These are phyloP conservation scores for Chloropsis hardwickii DNA, from an alignment of 2,113 vertebrate species.

Conservation along the genomic window DNA sequence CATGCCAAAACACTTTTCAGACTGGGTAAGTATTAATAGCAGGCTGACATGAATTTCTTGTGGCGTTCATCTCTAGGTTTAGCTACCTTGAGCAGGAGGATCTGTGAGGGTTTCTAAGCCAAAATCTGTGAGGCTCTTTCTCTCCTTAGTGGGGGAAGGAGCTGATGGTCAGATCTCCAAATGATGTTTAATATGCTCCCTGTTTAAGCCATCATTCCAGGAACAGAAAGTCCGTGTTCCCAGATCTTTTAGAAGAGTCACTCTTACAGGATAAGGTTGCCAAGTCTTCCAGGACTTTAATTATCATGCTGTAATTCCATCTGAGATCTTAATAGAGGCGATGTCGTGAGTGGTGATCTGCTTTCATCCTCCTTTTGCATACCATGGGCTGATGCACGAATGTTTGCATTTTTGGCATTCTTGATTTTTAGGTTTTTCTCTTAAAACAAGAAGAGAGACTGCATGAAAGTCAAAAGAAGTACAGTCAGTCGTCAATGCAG, in stretches of 20 bases:
- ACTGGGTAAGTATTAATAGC: background rate
- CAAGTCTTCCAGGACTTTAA: background rate
- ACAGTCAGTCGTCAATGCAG: background rate
- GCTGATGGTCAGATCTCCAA: background rate
- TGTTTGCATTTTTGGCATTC: background rate
- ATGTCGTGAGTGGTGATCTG: background rate
- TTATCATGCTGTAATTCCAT: slow-evolving; percentile 9
- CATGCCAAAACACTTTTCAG: background rate
- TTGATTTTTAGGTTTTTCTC: slow-evolving; percentile 16
- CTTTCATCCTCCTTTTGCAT: background rate
- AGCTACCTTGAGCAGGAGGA: background rate
- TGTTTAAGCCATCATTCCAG: background rate
- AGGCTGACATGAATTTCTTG: background rate
- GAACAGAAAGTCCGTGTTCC: background rate
- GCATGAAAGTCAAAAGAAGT: background rate
- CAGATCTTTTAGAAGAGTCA: background rate
- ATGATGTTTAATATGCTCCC: background rate
- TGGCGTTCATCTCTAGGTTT: background rate
- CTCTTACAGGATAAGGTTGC: background rate
- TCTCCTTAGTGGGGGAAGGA: background rate
- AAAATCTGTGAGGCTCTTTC: background rate
- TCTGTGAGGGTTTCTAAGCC: background rate
- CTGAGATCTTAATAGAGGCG: background rate
- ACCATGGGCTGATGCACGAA: background rate
- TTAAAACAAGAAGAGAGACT: background rate